Evolutionary conservation across 2,888 invertebrate genomes (phyloP).

Genomic region (Trichogramma evanescens): DNA sequence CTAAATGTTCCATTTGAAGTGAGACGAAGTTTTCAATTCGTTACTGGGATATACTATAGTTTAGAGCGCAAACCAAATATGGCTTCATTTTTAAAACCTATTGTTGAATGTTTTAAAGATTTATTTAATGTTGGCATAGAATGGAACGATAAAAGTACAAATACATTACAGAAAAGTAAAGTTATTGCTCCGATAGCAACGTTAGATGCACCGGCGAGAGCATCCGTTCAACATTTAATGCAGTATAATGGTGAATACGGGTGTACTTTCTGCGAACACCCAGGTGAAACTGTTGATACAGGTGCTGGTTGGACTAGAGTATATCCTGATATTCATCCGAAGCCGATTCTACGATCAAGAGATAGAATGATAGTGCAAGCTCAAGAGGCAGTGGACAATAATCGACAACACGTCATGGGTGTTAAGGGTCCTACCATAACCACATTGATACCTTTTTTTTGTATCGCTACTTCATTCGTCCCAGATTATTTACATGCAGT

Average conservation of each 20-base stretch:
- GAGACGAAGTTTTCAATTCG: slow-evolving; percentile 8
- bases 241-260: not conserved
- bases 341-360: not conserved
- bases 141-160: not conserved
- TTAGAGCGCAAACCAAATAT: slow-evolving; percentile 9
- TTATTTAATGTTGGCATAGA: not conserved
- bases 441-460: slow-evolving; percentile 1
- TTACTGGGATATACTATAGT: slow-evolving; percentile 15
- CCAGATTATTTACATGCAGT: slow-evolving; percentile 11
- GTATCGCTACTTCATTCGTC: not conserved
- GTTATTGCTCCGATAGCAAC: slow-evolving; percentile 4
- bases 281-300: not conserved
- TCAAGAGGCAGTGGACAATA: not conserved
- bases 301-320: slow-evolving; percentile 3
- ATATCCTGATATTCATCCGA: not conserved
- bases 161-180: not conserved
- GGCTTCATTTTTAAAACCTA: slow-evolving; percentile 2
- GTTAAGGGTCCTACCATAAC: not conserved
- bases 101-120: not conserved
- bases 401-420: slow-evolving; percentile 3
- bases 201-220: slow-evolving; percentile 9
- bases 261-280: slow-evolving; percentile 8
- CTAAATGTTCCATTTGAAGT: slow-evolving; percentile 7
- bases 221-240: slow-evolving; percentile 6
- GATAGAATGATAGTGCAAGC: not conserved